Conservation (phyloP, 2,888 invertebrate genomes). For the Theretra japonica region DNA sequence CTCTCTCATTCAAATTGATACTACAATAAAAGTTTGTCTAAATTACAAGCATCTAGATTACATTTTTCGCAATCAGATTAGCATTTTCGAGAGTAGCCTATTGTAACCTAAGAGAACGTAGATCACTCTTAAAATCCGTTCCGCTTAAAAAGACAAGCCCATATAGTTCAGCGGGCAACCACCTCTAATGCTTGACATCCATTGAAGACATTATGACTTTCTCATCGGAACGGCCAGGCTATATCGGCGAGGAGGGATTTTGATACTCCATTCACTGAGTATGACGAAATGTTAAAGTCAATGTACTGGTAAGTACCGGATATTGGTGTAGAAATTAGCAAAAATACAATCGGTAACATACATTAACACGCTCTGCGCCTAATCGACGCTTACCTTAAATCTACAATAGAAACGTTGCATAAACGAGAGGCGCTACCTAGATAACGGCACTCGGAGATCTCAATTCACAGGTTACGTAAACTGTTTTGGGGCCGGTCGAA, state of each 20-base stretch:
- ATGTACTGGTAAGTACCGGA: no score
- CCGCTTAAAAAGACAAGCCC: background rate
- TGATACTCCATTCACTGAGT: no score
- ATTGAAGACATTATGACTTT: background rate
- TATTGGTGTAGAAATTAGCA: no score
- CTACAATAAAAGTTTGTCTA: background rate
- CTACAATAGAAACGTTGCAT: slow-evolving; percentile 14
- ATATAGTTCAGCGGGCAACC: background rate
- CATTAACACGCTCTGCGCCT: background rate
- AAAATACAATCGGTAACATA: no score
- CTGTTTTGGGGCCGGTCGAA: background rate
- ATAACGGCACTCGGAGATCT: background rate
- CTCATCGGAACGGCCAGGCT: no score
- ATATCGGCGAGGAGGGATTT: no score
- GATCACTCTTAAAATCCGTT: background rate
- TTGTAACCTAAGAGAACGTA: background rate
- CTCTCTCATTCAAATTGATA: background rate
- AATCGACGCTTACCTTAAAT: background rate
- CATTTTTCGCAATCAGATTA: no score
- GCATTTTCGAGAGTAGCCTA: no score
- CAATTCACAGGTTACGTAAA: slow-evolving; percentile 30
- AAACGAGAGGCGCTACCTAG: slow-evolving; percentile 4
- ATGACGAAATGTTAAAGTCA: no score
- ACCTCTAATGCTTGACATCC: background rate
- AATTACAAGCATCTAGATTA: background rate